phyloP scores from a whole-genome alignment of 2,888 invertebrate genomes.

The Amitus sp. region DNA sequence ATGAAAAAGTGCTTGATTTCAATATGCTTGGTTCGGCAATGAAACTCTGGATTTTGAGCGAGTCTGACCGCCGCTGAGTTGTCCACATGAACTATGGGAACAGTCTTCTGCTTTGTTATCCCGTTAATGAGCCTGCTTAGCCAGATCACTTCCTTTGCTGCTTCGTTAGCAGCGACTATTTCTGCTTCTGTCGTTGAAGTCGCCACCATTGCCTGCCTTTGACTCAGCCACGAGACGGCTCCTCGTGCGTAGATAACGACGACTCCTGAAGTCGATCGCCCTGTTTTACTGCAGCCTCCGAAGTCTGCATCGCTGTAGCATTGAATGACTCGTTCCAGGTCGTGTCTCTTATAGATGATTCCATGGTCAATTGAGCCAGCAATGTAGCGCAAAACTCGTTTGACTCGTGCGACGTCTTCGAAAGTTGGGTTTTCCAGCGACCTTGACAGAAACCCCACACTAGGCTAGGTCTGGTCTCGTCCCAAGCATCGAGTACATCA shows the following conservation, averaged over 20 bases:
- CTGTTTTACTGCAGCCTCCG: constrained; percentile 47
- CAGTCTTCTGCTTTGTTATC: constrained; percentile 19
- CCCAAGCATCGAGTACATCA: constrained; percentile 50
- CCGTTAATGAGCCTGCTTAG: constrained; percentile 44
- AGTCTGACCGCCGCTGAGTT: constrained; percentile 49
- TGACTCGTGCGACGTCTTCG: constrained; percentile 45
- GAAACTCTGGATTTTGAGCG: constrained; percentile 52
- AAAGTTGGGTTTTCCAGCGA: constrained; percentile 37
- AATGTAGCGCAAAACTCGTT: constrained; percentile 51
- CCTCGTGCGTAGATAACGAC: constrained; percentile 42
- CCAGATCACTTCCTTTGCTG: constrained; percentile 51
- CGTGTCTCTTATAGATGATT: constrained; percentile 35
- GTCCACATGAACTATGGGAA: constrained; percentile 46
- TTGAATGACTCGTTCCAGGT: not conserved
- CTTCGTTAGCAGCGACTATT: constrained; percentile 50
- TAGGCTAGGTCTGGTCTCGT: constrained; percentile 49
- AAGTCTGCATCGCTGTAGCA: constrained; percentile 55
- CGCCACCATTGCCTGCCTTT: constrained; percentile 36
- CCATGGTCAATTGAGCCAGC: constrained; percentile 43
- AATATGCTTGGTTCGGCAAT: constrained; percentile 50
- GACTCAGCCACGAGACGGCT: constrained; percentile 44
- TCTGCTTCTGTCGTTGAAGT: constrained; percentile 49
- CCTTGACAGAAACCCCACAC: constrained; percentile 46
- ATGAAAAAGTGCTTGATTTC: constrained; percentile 47
- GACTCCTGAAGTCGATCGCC: constrained; percentile 49